phyloP scores from a whole-genome alignment of 2,113 vertebrate species.

The Heterotis niloticus region DNA sequence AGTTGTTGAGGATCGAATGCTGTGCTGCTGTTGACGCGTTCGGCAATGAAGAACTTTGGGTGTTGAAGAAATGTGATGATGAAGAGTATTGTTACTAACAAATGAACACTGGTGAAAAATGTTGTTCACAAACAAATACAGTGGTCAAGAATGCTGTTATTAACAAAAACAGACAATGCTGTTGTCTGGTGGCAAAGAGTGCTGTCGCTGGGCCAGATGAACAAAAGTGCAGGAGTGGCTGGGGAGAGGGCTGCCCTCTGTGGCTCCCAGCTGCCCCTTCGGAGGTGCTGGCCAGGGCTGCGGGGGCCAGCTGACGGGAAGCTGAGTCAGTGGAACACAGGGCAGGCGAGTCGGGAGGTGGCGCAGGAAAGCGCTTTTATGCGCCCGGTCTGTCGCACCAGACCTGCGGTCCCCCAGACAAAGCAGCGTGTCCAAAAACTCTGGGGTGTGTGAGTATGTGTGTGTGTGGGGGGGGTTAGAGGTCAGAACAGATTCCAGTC shows the following conservation, averaged over 20 bases:
- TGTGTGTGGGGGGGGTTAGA: constrained; percentile 29
- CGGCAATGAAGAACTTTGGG: too few relatives aligned
- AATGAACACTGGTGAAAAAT: too few relatives aligned
- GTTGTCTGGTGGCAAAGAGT: too few relatives aligned
- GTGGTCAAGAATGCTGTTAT: too few relatives aligned
- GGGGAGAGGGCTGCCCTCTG: background rate
- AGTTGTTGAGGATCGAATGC: too few relatives aligned
- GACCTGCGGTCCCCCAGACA: background rate
- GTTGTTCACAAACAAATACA: too few relatives aligned
- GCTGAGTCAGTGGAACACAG: background rate
- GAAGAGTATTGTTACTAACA: too few relatives aligned
- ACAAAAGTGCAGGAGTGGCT: background rate
- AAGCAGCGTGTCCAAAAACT: background rate
- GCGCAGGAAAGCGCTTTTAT: background rate
- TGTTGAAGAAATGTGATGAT: too few relatives aligned
- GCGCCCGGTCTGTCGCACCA: background rate
- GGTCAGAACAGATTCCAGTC: constrained; percentile 23
- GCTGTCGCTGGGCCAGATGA: background rate
- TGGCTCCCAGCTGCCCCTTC: background rate
- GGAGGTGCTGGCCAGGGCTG: background rate
- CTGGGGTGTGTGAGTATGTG: background rate
- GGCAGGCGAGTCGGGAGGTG: background rate
- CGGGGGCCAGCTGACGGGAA: constrained; percentile 7
- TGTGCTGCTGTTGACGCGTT: too few relatives aligned
- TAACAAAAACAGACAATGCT: too few relatives aligned